Conservation (phyloP, 2,888 invertebrate genomes). For the Parapristionchus giblindavisi region DNA sequence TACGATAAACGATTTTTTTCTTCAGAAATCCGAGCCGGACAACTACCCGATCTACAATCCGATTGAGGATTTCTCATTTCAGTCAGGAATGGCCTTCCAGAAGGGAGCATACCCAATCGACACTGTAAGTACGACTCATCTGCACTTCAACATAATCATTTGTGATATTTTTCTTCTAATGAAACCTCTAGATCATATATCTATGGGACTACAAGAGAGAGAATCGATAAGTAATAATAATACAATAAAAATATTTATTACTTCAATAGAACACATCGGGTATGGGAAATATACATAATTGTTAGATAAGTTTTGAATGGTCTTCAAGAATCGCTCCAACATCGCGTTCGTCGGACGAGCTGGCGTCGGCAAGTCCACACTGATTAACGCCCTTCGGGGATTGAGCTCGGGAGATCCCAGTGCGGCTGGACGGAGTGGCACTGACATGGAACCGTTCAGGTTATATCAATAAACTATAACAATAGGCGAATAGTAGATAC, state of each 20-base stretch:
- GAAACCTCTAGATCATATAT: neutral
- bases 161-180: neutral
- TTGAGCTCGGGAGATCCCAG: constrained; percentile 50
- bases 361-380: constrained; percentile 52
- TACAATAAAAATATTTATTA: no score
- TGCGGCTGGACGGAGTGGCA: constrained; percentile 51
- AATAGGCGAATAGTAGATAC: no score
- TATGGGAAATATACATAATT: no score
- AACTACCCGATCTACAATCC: constrained; percentile 54
- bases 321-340: constrained; percentile 48
- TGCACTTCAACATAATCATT: no score
- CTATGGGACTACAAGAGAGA: neutral
- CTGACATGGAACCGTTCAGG: constrained; percentile 56
- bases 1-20: neutral
- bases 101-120: constrained; percentile 54
- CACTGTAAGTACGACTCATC: constrained; percentile 41
- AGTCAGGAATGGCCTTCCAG: constrained; percentile 48
- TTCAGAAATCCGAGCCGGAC: constrained; percentile 23
- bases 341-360: constrained; percentile 53
- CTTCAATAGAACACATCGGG: no score
- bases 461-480: no score
- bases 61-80: constrained; percentile 48
- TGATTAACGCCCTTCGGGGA: constrained; percentile 54
- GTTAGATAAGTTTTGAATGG: neutral
- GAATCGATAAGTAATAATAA: neutral